Evolutionary conservation across 2,797 vertebrate genomes (phyloP), one percentile per base, ranked within the genome.

Genomic region (Telmatherina bonti): DNA sequence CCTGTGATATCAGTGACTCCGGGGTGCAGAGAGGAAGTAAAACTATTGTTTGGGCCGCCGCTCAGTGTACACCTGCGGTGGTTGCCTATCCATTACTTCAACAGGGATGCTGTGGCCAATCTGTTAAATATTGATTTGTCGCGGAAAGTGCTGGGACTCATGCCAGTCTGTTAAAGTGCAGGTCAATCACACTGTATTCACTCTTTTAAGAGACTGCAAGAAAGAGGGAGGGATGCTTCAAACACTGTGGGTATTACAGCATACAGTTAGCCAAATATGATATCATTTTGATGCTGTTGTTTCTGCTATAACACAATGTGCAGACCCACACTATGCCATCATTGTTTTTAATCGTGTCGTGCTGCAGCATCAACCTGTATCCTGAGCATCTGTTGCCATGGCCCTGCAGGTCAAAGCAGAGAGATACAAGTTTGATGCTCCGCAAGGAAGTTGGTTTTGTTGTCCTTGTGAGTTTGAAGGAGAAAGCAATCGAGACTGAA

Each of bases 91-190:
- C 74, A 88, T 90, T 89, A 90, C 81, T 88, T 88, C 69, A 86
- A 85, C 86, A 82, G 72, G 55, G 55, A 78, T 36, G 62, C 72
- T 67, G 72, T 61, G 65, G 84, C 83, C 86, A 88, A 85, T 90
- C 83, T 88, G 85, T 92, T 77, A 86, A 74, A 83, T 91, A 94
- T 91, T 91, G 91, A 93, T 93, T 85, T 85, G 79, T 74, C 55
- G 29, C 49, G 41, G 63, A 85, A 82, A 82, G 82, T 60, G 60
- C 76, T 80, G 78, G 89, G 86, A 85, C 38, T 56, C 54, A 7
- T 72, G 88, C 87, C 90, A 91, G 82, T 71, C 49, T 69, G 65
- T 89, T 85, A 82, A 91, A 84, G 72, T 87, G 78, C 68, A 47
- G 72, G 71, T 81, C 76, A 67, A 72, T 78, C 62, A 60, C 55